Conservation (phyloP, 2,888 invertebrate genomes). For the Diploptera punctata region DNA sequence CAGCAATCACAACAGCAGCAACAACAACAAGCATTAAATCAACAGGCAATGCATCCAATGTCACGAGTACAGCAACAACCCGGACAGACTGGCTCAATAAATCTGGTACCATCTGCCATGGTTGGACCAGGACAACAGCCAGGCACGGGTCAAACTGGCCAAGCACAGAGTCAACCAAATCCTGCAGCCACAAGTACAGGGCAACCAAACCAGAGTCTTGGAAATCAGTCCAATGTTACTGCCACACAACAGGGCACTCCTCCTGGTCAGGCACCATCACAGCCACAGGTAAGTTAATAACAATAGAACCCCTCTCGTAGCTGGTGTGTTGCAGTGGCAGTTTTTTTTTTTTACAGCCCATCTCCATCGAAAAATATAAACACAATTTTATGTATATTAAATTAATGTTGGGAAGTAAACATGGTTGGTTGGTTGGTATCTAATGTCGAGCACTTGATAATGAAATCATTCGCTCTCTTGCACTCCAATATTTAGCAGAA, state of each 20-base stretch:
- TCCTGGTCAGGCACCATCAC: slow-evolving; percentile 1
- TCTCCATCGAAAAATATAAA: no score
- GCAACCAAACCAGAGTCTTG: slow-evolving; percentile 41
- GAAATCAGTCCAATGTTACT: neutral
- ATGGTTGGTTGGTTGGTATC: no score
- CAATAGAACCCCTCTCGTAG: no score
- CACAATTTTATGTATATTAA: no score
- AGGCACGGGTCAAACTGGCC: slow-evolving; percentile 35
- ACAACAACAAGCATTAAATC: slow-evolving; percentile 52
- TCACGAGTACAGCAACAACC: slow-evolving; percentile 22
- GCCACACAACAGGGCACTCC: neutral
- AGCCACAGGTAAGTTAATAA: slow-evolving; percentile 23
- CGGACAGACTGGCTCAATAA: slow-evolving; percentile 15
- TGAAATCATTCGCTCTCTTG: no score
- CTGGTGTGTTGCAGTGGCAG: no score
- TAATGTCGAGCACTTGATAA: no score
- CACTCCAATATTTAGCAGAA: no score
- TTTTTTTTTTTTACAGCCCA: no score
- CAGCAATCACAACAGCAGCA: slow-evolving; percentile 50
- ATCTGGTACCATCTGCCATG: slow-evolving; percentile 4
- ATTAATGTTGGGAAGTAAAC: no score
- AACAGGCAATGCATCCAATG: slow-evolving; percentile 50
- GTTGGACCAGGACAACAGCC: slow-evolving; percentile 49
- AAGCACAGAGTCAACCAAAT: slow-evolving; percentile 39
- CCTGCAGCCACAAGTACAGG: slow-evolving; percentile 52